These are phyloP conservation scores for Odontamblyopus lacepedii DNA, from an alignment of 2,797 vertebrate species.

Conservation along the genomic window DNA sequence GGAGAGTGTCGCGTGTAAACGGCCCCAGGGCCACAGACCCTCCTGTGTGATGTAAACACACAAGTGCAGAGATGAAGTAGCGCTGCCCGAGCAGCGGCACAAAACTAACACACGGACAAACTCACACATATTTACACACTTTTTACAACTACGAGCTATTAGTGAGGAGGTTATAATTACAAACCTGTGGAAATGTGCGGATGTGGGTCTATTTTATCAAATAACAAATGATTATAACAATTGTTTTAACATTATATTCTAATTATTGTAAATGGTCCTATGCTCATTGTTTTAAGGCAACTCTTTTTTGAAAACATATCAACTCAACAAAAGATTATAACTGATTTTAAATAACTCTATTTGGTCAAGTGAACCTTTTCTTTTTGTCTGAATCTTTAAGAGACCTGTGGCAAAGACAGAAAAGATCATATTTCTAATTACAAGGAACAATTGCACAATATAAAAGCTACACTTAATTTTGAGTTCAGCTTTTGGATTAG, in stretches of 20 bases:
- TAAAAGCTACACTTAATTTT: neutral
- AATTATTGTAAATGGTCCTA: neutral
- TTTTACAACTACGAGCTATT: neutral
- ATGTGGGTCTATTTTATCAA: neutral
- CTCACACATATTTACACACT: neutral
- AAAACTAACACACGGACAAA: too few species aligned
- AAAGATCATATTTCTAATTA: neutral
- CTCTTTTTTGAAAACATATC: too few species aligned
- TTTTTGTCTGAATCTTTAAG: neutral
- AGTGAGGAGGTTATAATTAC: neutral
- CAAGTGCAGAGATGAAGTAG: too few species aligned
- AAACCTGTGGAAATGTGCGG: neutral
- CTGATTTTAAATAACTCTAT: neutral
- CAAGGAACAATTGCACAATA: neutral
- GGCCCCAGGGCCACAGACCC: too few species aligned
- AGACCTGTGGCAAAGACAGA: neutral
- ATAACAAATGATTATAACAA: neutral
- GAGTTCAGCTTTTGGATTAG: neutral
- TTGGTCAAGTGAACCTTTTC: neutral
- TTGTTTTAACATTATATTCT: neutral
- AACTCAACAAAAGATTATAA: neutral
- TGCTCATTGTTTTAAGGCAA: neutral
- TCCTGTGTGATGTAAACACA: too few species aligned
- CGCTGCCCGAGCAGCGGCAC: too few species aligned
- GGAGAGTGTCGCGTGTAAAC: neutral